A percentile compares a stretch with the other conserved stretches of the same genome.
Conservation (phyloP, 2,113 vertebrate genomes). For the Fulmarus glacialis region DNA sequence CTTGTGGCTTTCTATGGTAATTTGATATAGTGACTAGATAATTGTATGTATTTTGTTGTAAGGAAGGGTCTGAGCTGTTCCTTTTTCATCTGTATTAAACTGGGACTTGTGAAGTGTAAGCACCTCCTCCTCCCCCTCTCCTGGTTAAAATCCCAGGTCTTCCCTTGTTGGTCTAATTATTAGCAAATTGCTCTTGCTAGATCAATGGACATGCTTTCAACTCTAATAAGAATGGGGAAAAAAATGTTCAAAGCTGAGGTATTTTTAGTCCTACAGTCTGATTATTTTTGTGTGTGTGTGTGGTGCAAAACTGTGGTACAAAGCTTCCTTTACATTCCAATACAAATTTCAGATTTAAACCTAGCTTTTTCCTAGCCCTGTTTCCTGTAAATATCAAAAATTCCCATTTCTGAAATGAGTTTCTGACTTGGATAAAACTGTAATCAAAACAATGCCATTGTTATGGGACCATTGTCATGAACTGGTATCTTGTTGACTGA, state of each 20-base stretch:
- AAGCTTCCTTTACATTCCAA: conserved; percentile 10
- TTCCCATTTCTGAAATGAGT: background rate
- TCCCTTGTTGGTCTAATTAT: conserved; percentile 39
- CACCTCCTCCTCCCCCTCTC: background rate
- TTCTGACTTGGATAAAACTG: background rate
- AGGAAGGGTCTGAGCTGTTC: background rate
- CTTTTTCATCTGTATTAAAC: background rate
- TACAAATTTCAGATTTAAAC: background rate
- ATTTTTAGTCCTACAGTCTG: conserved; percentile 42
- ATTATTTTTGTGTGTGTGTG: background rate
- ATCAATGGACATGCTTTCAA: conserved; percentile 56
- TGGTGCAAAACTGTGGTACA: background rate
- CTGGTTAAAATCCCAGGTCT: background rate
- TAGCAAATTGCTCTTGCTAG: conserved; percentile 53
- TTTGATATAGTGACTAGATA: background rate
- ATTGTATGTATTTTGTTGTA: background rate
- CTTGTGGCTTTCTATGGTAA: background rate
- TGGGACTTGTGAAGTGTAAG: background rate
- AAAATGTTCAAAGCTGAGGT: conserved; percentile 51
- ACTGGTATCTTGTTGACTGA: background rate
- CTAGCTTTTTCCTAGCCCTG: background rate
- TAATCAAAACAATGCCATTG: background rate
- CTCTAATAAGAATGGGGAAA: conserved; percentile 34
- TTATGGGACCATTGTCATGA: background rate
- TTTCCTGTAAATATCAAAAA: background rate